A percentile compares a stretch with the other conserved stretches of the same genome.
phyloP scores from a whole-genome alignment of 2,797 vertebrate genomes.

The Premnoplex brunnescens region DNA sequence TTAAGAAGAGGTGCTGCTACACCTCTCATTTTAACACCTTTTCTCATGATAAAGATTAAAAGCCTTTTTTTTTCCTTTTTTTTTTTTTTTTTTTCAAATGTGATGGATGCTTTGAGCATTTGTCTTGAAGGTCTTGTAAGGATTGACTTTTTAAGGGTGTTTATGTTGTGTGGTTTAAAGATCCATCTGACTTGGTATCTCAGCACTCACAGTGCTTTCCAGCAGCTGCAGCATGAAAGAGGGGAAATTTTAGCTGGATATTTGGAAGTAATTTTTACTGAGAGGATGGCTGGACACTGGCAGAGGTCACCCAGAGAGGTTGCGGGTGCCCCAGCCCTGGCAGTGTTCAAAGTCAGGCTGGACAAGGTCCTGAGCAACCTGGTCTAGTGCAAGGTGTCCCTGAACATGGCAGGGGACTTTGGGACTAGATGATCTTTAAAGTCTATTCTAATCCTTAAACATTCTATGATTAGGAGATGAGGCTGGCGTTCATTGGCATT shows the following conservation, averaged over 20 bases:
- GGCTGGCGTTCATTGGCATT: not conserved
- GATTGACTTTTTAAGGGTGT: not conserved
- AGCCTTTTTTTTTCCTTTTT: not conserved
- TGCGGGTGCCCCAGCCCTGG: not conserved
- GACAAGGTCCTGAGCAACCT: not conserved
- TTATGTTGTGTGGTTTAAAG: not conserved
- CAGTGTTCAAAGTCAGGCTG: not conserved
- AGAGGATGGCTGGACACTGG: not conserved
- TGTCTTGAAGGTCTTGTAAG: not conserved
- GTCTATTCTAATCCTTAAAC: not conserved
- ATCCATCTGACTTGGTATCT: not conserved
- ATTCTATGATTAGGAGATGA: not conserved
- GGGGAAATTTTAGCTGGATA: not conserved
- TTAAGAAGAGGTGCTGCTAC: not conserved
- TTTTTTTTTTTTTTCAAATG: not conserved
- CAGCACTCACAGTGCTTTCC: not conserved
- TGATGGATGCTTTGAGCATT: not conserved
- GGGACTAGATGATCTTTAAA: not conserved
- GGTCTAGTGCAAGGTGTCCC: not conserved
- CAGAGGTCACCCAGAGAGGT: not conserved
- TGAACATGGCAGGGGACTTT: not conserved
- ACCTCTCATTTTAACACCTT: not conserved
- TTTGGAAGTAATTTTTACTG: not conserved
- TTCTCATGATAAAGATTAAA: not conserved
- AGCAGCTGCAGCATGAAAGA: not conserved